Percentiles rank a stretch among this genome's conserved stretches.
Evolutionary conservation across 2,888 invertebrate genomes (phyloP).

Genomic region (Tetheella fluctuosa): DNA sequence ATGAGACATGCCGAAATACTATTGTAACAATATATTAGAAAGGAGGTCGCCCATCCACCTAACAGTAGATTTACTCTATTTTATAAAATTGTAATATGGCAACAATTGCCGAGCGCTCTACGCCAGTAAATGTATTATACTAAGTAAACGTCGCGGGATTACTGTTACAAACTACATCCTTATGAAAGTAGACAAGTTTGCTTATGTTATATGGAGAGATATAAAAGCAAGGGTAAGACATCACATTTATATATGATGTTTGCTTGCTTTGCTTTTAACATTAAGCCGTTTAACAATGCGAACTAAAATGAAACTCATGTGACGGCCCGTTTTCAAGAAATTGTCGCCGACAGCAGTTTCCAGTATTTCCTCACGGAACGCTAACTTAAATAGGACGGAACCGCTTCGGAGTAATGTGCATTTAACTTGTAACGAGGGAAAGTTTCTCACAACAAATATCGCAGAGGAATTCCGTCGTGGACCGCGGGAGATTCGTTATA

Average conservation of each 20-base stretch:
- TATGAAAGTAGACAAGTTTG: constrained; percentile 16
- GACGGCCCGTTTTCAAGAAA: constrained; percentile 15
- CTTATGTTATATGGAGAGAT: not conserved
- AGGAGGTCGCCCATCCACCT: not conserved
- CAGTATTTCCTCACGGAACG: constrained; percentile 27
- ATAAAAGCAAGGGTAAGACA: not conserved
- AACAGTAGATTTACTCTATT: not conserved
- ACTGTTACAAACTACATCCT: constrained; percentile 6
- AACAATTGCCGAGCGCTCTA: constrained; percentile 1
- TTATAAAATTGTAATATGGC: not conserved
- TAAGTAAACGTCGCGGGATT: constrained; percentile 8
- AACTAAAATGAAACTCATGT: constrained; percentile 22
- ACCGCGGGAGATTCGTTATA: constrained; percentile 56
- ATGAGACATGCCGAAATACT: not conserved
- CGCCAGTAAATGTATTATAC: constrained; percentile 3
- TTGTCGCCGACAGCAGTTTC: constrained; percentile 28
- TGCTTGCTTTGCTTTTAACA: no score
- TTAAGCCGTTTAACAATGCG: constrained; percentile 11
- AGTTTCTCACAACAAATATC: constrained; percentile 54
- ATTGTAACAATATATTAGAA: not conserved
- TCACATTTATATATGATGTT: not conserved
- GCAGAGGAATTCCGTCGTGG: constrained; percentile 45
- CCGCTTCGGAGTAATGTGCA: constrained; percentile 48
- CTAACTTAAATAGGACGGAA: constrained; percentile 41
- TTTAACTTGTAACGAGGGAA: constrained; percentile 57